Evolutionary conservation across 2,113 vertebrate species (phyloP), one percentile per base, ranked within the genome.

Genomic region (Sylvilagus bachmani): DNA sequence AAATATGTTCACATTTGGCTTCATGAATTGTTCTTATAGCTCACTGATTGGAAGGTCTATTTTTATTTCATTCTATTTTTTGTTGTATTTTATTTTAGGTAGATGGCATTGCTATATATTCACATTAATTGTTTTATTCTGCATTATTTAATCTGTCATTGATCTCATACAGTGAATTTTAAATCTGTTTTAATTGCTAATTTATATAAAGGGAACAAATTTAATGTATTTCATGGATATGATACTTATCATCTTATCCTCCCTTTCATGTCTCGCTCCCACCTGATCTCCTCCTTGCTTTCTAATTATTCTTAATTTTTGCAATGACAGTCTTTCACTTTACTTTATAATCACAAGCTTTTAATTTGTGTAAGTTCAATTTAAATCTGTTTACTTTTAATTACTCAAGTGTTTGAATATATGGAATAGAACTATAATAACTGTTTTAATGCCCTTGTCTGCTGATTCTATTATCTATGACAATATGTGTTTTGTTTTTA

Each of bases 291-390:
- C 17, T 55, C 55, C 55, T 55, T 55, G 11, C 55, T 55, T 55
- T 55, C 55, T 55, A 44, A 6, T 44, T 44, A 44, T 44, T 44
- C 38, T 44, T 44, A 44, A 44, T 44, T 44, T 44, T 44, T 58
- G 55, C 55, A 58, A 19, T 13, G 55, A 58, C 55, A 58, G 14
- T 19, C 19, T 58, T 58, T 58, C 14, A 58, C 10, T 58, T 58
- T 58, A 58, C 14, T 58, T 58, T 58, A 58, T 58, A 58, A 58
- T 58, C 55, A 58, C 14, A 19, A 19, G 14, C 19, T 25, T 90
- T 61, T 85, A n/a, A 77, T 77, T 25, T 96, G 33, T n/a, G 33
- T 9, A 83, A 90, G 12, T 71, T 93, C 27, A 53, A 36, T 90
- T 84, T 88, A 36, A 2, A 3, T 82, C 31, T 17, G 61, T 49